Base-by-base conservation (phyloP, 2,797 vertebrate species). In the Spizella passerina region DNA sequence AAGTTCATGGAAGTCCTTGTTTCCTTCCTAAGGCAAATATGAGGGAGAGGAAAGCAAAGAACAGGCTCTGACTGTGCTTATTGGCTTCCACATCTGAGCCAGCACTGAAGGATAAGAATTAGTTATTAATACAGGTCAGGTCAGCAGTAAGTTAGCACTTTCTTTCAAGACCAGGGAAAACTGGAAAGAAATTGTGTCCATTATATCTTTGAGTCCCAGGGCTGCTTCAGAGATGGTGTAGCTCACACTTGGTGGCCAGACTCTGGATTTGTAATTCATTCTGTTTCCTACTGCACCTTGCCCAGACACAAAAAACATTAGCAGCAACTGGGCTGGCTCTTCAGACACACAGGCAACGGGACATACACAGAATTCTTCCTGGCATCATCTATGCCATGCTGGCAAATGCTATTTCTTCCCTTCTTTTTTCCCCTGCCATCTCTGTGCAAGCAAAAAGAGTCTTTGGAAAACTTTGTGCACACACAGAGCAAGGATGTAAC, bases 121-220 rank as follows among this genome's bases (percentile, higher is more conserved):
- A 66, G 27, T 90, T 77, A 91, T 89, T 88, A 69, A 88, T n/a
- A 81, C 29, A 88, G 57, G 34, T 75, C 75, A 85, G 41, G 79
- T 36, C 70, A 83, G 68, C 10, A 70, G 36, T 66, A 88, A 65
- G 19, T 64, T 59, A 92, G 39, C 49, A 50, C 32, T 92, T 85
- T 49, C 23, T 53, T 50, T 46, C 49, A 50, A 86, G 50, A 85
- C 38, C 19, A 60, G 23, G 39, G 59, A 76, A 91, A 91, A 90
- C 7, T 2, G 47, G 34, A 63, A 79, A 78, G 43, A 83, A 89
- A 65, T 41, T 50, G 8, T 43, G 22, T 52, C 29, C 8, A 27
- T 84, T 49, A 3, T 26, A 70, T 27, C 32, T 65, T 60, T 76
- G 26, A 72, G 26, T 63, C 41, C n/a, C 43, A 38, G 27, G 9